Evolutionary conservation across 2,888 invertebrate genomes (phyloP).

Genomic region (Tridacna crocea): DNA sequence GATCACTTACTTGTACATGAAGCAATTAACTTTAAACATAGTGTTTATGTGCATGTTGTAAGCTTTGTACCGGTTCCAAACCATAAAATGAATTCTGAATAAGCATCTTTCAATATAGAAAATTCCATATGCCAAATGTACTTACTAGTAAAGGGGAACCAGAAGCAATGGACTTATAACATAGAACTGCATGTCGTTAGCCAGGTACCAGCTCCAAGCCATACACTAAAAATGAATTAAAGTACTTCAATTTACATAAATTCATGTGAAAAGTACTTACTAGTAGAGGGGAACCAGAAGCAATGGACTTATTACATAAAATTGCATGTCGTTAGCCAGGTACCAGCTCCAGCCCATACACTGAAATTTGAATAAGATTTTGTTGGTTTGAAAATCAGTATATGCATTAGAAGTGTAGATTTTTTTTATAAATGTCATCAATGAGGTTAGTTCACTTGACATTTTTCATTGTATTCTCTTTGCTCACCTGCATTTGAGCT

Average conservation of each 20-base stretch:
- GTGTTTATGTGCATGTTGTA: too few relatives aligned
- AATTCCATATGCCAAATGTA: neutral
- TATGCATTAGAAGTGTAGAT: too few relatives aligned
- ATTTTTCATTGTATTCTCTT: too few relatives aligned
- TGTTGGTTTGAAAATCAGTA: too few relatives aligned
- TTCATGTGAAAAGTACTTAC: conserved; percentile 57
- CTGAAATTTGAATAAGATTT: conserved; percentile 46
- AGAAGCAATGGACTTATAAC: conserved; percentile 58
- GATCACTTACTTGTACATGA: too few relatives aligned
- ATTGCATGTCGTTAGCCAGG: conserved; percentile 74
- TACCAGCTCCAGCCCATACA: conserved; percentile 78
- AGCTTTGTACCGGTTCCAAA: too few relatives aligned
- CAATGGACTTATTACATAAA: conserved; percentile 57
- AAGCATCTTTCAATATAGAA: too few relatives aligned
- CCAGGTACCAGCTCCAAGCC: conserved; percentile 76
- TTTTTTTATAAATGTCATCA: too few relatives aligned
- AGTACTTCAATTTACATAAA: neutral
- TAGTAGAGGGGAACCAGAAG: conserved; percentile 68
- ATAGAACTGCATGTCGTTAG: conserved; percentile 71
- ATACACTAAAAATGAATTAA: conserved; percentile 72
- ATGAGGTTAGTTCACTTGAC: too few relatives aligned
- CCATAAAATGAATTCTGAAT: too few relatives aligned
- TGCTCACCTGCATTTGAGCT: too few relatives aligned
- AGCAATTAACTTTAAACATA: too few relatives aligned
- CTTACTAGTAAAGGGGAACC: conserved; percentile 73